These are phyloP conservation scores for Drosophila novamexicana DNA, from an alignment of 1,140 invertebrate genomes.

Conservation along the genomic window DNA sequence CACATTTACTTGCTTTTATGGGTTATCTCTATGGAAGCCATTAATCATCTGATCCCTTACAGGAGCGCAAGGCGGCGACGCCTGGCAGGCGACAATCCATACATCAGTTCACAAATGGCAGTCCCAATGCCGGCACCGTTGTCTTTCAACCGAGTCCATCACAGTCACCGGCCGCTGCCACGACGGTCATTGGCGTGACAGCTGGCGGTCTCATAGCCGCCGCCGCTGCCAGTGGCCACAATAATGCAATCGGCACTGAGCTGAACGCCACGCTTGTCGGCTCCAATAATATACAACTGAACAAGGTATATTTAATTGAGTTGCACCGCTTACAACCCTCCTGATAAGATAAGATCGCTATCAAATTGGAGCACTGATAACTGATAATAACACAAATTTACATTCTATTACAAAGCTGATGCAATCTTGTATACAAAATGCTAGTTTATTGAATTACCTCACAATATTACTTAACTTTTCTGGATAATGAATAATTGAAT, in stretches of 20 bases:
- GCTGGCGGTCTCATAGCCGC: slow-evolving; percentile 76
- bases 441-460: background rate
- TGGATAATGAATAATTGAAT: too few species aligned
- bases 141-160: slow-evolving; percentile 84
- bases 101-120: slow-evolving; percentile 84
- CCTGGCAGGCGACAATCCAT: slow-evolving; percentile 84
- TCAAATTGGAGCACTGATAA: slow-evolving; percentile 34
- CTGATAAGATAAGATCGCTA: slow-evolving; percentile 43
- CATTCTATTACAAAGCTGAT: slow-evolving; percentile 6
- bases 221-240: slow-evolving; percentile 39
- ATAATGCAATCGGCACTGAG: slow-evolving; percentile 81
- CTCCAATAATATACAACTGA: slow-evolving; percentile 84
- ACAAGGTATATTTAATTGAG: slow-evolving; percentile 68
- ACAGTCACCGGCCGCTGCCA: slow-evolving; percentile 83
- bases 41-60: slow-evolving; percentile 8
- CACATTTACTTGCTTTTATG: background rate
- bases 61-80: slow-evolving; percentile 84
- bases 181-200: slow-evolving; percentile 83
- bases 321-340: slow-evolving; percentile 1
- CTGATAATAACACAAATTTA: slow-evolving; percentile 12
- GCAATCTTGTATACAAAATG: slow-evolving; percentile 1
- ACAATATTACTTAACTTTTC: too few species aligned
- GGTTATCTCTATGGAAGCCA: background rate
- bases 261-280: slow-evolving; percentile 84
- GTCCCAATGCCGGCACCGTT: slow-evolving; percentile 83